phyloP scores from a whole-genome alignment of 2,888 invertebrate species.

The Mythimna pallens region DNA sequence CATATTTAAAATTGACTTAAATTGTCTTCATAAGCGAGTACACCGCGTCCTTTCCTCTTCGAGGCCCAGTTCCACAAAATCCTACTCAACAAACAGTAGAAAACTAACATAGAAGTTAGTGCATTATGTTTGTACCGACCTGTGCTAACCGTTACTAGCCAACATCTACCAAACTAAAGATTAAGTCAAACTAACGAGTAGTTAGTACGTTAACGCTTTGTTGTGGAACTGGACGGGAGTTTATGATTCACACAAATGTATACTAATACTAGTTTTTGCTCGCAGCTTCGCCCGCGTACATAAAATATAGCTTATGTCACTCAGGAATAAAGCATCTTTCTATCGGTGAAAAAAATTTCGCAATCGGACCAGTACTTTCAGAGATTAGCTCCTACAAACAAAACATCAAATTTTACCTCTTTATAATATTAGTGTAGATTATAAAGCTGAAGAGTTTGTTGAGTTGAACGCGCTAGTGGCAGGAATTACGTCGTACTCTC shows the following conservation, averaged over 20 bases:
- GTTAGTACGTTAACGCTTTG: constrained; percentile 64
- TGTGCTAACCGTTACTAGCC: constrained; percentile 18
- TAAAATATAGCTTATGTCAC: too few species aligned
- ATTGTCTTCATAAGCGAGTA: constrained; percentile 39
- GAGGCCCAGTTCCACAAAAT: constrained; percentile 31
- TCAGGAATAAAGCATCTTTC: too few species aligned
- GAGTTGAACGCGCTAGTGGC: too few species aligned
- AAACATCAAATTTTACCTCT: too few species aligned
- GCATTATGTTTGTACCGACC: constrained; percentile 24
- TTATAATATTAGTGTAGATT: too few species aligned
- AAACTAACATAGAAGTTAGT: constrained; percentile 58
- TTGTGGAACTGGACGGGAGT: constrained; percentile 37
- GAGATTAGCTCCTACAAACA: too few species aligned
- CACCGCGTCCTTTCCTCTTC: neutral
- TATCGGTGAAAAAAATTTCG: too few species aligned
- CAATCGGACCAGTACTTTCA: too few species aligned
- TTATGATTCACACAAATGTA: constrained; percentile 15
- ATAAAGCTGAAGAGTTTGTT: too few species aligned
- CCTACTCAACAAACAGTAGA: constrained; percentile 34
- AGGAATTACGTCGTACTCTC: too few species aligned
- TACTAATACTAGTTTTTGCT: too few species aligned
- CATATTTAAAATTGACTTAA: neutral
- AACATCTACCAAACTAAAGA: constrained; percentile 28
- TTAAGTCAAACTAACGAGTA: constrained; percentile 55
- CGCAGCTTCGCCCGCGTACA: too few species aligned